Base-by-base conservation (phyloP, 2,797 vertebrate genomes). In the Amazonetta brasiliensis region DNA sequence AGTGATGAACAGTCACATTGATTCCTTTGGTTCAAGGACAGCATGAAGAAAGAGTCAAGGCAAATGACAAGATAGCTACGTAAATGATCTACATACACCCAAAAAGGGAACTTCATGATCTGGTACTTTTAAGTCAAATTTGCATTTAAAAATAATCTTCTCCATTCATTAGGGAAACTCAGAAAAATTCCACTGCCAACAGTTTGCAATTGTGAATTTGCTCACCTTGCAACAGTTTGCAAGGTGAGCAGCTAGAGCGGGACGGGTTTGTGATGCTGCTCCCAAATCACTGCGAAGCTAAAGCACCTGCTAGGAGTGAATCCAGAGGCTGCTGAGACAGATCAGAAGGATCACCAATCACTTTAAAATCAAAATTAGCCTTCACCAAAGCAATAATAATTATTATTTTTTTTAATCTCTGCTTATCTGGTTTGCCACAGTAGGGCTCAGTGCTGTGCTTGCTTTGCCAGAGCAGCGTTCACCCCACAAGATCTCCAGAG, bases 361-460 rank as follows among this genome's bases (percentile, higher is more conserved):
- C 64, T 46, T 59, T 23, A n/a, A 44, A 60, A 48, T 19, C 31
- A 48, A 75, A 60, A 59, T 35, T 44, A 44, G 28, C 56, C 41
- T 12, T 25, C 46, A 3, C n/a, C 3, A 31, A 56, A 35, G 9
- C 11, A 12, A 55, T 25, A 3, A 18, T 21, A 26, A 16, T 25
- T 50, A 9, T 26, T 48, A 11, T 48, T 48, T 39, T 37, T 37
- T 37, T 18, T 12, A 26, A 26, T 12, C 17, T 17, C 54, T 48
- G 12, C 15, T 21, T 22, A 26, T 12, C 15, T 44, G 37, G 12
- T 46, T 67, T 67, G 28, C 16, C 31, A 5, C n/a, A 35, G 20
- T 0, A 41, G 25, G 39, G 17, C 60, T n/a, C 20, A 6, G 6
- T 0, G 1, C 26, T 44, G n/a, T 12, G 23, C 23, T 30, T 10